Evolutionary conservation across 2,113 vertebrate genomes (phyloP).

Genomic region (Enhydra lutris): DNA sequence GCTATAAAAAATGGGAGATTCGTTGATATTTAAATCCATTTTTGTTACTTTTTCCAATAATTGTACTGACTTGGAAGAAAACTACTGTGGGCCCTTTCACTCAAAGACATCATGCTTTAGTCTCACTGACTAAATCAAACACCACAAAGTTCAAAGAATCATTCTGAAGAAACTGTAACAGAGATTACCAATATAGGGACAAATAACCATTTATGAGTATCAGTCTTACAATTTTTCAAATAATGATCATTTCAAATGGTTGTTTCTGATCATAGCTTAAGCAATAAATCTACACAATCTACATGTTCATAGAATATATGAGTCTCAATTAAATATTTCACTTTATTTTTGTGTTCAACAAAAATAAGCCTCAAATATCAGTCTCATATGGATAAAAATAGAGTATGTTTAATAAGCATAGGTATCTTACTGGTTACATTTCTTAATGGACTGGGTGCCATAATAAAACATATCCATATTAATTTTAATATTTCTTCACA

Average conservation of each 20-base stretch:
- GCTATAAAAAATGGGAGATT: neutral
- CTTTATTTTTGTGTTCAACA: neutral
- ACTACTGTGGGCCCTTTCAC: neutral
- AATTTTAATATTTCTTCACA: neutral
- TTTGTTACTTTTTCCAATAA: neutral
- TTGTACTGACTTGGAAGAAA: neutral
- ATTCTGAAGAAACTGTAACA: constrained; percentile 2
- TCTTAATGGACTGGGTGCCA: neutral
- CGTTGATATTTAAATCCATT: neutral
- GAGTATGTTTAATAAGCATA: neutral
- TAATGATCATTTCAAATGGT: neutral
- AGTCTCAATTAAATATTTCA: neutral
- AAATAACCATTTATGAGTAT: neutral
- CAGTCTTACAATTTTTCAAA: neutral
- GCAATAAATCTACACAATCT: neutral
- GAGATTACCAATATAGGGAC: neutral
- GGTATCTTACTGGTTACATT: neutral
- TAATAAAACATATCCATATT: neutral
- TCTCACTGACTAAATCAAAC: neutral
- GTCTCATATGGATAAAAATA: neutral
- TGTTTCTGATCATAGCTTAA: neutral
- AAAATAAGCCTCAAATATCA: neutral
- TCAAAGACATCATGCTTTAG: neutral
- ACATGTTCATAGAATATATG: neutral
- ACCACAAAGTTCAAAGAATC: neutral